phyloP scores from a whole-genome alignment of 2,888 invertebrate genomes.

The Boloria euphrosyne region DNA sequence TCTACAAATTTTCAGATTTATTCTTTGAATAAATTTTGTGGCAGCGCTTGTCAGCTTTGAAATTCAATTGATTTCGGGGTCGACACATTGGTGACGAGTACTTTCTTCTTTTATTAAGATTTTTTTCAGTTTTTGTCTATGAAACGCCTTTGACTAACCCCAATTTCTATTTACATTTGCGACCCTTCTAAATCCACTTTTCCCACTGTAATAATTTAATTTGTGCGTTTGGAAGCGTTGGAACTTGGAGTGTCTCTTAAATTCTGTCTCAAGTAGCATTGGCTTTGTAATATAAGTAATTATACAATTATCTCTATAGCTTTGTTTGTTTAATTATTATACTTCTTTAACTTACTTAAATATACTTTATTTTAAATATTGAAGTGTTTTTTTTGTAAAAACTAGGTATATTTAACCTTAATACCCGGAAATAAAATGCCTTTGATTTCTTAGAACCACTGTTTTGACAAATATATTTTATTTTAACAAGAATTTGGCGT shows the following conservation, averaged over 20 bases:
- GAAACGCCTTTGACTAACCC: constrained; percentile 49
- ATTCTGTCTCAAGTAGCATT: constrained; percentile 27
- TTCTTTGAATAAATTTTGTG: constrained; percentile 82
- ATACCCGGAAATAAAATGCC: constrained; percentile 25
- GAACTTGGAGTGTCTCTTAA: constrained; percentile 32
- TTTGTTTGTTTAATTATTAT: too few relatives aligned
- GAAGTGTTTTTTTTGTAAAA: neutral
- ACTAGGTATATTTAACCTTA: constrained; percentile 1
- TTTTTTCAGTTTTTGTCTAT: constrained; percentile 52
- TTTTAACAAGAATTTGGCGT: constrained; percentile 41
- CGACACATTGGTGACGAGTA: constrained; percentile 78
- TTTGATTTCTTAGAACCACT: constrained; percentile 2
- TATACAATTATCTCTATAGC: constrained; percentile 1
- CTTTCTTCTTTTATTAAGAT: constrained; percentile 64
- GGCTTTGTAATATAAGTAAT: constrained; percentile 22
- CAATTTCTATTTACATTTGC: constrained; percentile 36
- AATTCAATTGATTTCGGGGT: constrained; percentile 79
- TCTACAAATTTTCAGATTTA: constrained; percentile 83
- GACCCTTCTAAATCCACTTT: constrained; percentile 38
- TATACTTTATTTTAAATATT: neutral
- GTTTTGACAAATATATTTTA: constrained; percentile 39
- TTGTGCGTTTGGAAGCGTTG: constrained; percentile 33
- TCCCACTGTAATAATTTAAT: constrained; percentile 36
- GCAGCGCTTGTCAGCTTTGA: constrained; percentile 80
- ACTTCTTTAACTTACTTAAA: neutral